Percentiles rank a stretch among this genome's conserved stretches.
These are phyloP conservation scores for Cervus canadensis DNA, from an alignment of 2,113 vertebrate species.

Conservation along the genomic window DNA sequence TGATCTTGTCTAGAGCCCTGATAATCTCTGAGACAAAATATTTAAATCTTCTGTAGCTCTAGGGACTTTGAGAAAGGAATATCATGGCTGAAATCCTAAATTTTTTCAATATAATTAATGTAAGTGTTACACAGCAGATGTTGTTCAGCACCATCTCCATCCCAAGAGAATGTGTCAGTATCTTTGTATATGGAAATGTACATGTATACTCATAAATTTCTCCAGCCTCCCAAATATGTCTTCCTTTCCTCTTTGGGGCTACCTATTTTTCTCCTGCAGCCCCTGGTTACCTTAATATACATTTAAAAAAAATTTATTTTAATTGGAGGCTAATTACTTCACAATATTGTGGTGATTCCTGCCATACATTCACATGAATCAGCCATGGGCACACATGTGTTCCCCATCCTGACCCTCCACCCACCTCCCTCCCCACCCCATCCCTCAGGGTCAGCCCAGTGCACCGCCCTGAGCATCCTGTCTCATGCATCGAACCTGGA, in stretches of 20 bases:
- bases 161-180: constrained; percentile 3
- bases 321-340: background rate
- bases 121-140: constrained; percentile 38
- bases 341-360: background rate
- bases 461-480: background rate
- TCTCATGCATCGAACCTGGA: background rate
- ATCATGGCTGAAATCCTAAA: constrained; percentile 62
- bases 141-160: background rate
- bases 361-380: background rate
- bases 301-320: background rate
- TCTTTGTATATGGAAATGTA: constrained; percentile 11
- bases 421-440: background rate
- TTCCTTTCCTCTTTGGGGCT: background rate
- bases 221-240: background rate
- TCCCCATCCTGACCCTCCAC: background rate
- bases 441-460: background rate
- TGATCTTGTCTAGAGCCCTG: constrained; percentile 69
- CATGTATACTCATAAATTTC: background rate
- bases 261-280: background rate
- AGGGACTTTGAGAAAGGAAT: constrained; percentile 62
- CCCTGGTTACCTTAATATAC: background rate
- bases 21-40: constrained; percentile 65
- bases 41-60: constrained; percentile 41
- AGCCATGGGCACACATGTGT: background rate
- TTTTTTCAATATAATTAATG: constrained; percentile 58